Base-by-base conservation (phyloP, 2,113 vertebrate genomes). In the Oryzias javanicus region DNA sequence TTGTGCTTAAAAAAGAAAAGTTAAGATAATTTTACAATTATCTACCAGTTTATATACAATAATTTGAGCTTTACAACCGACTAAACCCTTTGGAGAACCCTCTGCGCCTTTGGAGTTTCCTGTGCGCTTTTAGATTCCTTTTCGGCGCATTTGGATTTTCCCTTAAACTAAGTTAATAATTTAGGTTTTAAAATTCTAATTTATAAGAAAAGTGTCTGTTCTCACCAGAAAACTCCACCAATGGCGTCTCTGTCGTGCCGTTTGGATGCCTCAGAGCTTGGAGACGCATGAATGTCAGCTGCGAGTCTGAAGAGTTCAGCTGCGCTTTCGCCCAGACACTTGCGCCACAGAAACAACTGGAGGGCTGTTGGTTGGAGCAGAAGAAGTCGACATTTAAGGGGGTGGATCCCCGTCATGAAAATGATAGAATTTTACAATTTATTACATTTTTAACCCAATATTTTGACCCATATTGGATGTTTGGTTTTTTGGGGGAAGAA, bases 361-460 rank as follows among this genome's bases (percentile, higher is more conserved):
- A 64, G 59, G 74, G 76, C 80, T 81, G 56, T 47, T 84, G 83
- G 67, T 83, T 81, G 88, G 85, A 53, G 81, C 82, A 76, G 29
- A 86, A 87, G 79, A 90, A 84, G 74, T 87, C 56, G 47, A 82
- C 86, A 57, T 6, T 16, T 72, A 48, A 70, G 83, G 88, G 60
- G 90, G 90, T 88, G 74, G 58, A 47, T 56, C 15, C 15, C 48
- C 16, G 44, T 64, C 8, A 50, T 68, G 70, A 1, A 68, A 67
- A 71, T 71, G 63, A 85, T 62, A 63, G 79, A 72, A 55, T 6
- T 90, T 53, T 55, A 41, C 52, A 60, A 18, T 79, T 67, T 44
- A 65, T 70, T 18, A 3, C 58, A 78, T 15, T 75, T 2, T 42
- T 1, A 50, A 46, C 12, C 1, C 10, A 60, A 80, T 84, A 79